Conservation (phyloP, 92 coral and sea anemone genomes). For the Desmophyllum pertusum region DNA sequence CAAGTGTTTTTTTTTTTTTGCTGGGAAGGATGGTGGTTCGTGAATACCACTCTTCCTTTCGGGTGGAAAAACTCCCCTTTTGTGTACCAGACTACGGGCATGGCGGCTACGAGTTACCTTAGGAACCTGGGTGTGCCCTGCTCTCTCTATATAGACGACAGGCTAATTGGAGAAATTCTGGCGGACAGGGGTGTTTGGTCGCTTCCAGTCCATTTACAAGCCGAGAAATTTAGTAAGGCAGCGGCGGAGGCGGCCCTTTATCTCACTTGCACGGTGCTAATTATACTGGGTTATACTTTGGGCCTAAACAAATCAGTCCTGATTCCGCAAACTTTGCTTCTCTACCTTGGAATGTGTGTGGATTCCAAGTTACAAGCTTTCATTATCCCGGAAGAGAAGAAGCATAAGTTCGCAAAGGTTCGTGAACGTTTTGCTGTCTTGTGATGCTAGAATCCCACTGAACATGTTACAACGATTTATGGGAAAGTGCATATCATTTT, state of each 20-base stretch:
- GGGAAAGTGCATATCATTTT: slow-evolving; percentile 26
- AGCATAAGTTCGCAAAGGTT: slow-evolving; percentile 19
- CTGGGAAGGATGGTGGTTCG: slow-evolving; percentile 15
- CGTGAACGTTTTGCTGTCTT: not conserved
- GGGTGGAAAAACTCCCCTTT: slow-evolving; percentile 6
- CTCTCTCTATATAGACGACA: slow-evolving; percentile 11
- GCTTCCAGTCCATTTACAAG: no score
- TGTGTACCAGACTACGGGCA: not conserved
- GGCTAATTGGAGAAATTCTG: slow-evolving; percentile 13
- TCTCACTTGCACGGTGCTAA: not conserved
- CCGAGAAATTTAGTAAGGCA: not conserved
- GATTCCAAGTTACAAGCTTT: slow-evolving; percentile 7
- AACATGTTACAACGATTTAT: not conserved
- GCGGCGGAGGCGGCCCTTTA: slow-evolving; percentile 9
- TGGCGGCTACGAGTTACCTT: not conserved
- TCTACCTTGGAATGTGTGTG: slow-evolving; percentile 2
- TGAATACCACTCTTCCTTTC: not conserved
- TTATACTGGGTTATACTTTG: not conserved
- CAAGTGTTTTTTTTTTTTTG: not conserved
- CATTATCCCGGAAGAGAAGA: not conserved
- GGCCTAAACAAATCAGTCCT: not conserved
- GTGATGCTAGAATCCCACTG: not conserved
- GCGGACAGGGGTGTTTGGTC: not conserved
- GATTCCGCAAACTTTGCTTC: not conserved
- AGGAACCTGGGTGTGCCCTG: slow-evolving; percentile 4